These are phyloP conservation scores for Trachymyrmex cornetzi DNA, from an alignment of 1,140 invertebrate genomes.

Conservation along the genomic window DNA sequence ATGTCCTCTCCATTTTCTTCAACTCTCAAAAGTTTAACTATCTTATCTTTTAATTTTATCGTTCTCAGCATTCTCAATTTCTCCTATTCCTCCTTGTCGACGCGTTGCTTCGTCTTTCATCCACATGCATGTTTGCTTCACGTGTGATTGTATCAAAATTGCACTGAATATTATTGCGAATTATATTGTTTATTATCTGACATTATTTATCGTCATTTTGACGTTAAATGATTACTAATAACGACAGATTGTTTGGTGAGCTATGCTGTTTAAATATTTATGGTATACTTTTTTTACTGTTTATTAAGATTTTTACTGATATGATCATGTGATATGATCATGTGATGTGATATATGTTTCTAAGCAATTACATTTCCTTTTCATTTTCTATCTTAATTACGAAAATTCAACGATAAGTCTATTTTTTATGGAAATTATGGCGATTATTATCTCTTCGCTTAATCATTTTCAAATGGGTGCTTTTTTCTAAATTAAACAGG, in stretches of 20 bases:
- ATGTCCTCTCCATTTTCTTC: constrained; percentile 20
- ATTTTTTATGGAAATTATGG: neutral
- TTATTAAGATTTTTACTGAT: neutral
- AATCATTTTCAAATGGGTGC: neutral
- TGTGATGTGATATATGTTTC: neutral
- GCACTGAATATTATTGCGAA: neutral
- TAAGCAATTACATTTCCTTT: neutral
- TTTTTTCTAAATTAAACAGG: constrained; percentile 70
- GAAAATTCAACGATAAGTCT: neutral
- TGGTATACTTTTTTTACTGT: no score
- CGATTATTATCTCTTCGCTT: neutral
- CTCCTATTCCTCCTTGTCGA: neutral
- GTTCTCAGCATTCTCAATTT: neutral
- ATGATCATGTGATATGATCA: neutral
- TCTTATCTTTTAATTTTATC: constrained; percentile 7
- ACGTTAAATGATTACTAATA: no score
- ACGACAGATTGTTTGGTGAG: no score
- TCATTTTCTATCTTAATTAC: neutral
- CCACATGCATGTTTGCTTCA: constrained; percentile 10
- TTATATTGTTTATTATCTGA: neutral
- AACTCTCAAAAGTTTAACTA: constrained; percentile 8
- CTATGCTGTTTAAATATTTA: neutral
- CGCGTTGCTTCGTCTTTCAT: constrained; percentile 20
- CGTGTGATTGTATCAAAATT: constrained; percentile 1
- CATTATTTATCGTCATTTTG: no score